phyloP scores from a whole-genome alignment of 2,113 vertebrate genomes.

The Cebidichthys violaceus region DNA sequence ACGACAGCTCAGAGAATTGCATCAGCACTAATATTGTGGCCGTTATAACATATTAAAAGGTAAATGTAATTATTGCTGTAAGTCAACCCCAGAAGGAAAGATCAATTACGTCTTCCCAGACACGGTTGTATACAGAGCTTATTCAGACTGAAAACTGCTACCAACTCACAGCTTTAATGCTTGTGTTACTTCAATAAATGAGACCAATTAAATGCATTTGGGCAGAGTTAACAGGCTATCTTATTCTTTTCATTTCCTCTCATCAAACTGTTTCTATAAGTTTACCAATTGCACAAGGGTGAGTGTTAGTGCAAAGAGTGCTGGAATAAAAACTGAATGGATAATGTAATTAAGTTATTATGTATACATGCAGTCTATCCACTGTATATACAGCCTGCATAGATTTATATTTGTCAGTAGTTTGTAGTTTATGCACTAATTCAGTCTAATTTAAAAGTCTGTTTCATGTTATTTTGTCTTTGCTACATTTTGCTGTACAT shows the following conservation, averaged over 20 bases:
- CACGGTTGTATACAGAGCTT: neutral
- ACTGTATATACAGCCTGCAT: neutral
- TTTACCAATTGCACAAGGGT: neutral
- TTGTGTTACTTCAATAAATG: neutral
- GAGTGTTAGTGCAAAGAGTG: neutral
- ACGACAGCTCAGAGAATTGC: neutral
- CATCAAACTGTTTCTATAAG: neutral
- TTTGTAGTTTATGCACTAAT: neutral
- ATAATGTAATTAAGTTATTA: neutral
- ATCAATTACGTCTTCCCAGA: neutral
- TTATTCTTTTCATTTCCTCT: neutral
- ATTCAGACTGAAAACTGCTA: neutral
- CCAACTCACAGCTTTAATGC: neutral
- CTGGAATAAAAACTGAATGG: neutral
- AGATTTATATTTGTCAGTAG: neutral
- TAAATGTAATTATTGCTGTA: conserved; percentile 20
- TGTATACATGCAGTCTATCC: neutral
- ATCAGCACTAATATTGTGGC: conserved; percentile 1
- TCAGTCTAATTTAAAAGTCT: neutral
- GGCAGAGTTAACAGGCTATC: too few species aligned
- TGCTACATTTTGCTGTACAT: neutral
- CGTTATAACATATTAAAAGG: neutral
- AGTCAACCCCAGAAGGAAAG: neutral
- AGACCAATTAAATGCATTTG: neutral
- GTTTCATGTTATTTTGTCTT: neutral